Conservation (phyloP, 2,113 vertebrate species). For the Puntigrus tetrazona region DNA sequence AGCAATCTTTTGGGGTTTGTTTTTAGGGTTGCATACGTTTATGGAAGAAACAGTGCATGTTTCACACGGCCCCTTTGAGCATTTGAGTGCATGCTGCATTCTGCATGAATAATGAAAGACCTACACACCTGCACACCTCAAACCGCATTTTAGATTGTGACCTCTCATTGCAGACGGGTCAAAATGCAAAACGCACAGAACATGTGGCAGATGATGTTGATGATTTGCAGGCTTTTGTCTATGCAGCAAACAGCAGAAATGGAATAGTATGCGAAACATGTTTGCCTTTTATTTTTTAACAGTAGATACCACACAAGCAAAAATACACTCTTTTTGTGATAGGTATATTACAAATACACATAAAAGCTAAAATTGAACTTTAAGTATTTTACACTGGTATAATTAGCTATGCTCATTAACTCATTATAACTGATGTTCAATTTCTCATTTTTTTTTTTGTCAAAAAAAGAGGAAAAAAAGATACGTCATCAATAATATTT, state of each 20-base stretch:
- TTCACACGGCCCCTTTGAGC: neutral
- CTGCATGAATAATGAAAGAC: conserved; percentile 11
- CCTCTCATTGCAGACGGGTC: neutral
- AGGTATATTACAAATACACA: too few relatives aligned
- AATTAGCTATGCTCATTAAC: too few relatives aligned
- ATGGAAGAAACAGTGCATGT: neutral
- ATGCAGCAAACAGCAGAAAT: neutral
- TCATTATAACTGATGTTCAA: too few relatives aligned
- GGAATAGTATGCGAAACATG: neutral
- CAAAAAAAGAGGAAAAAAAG: too few relatives aligned
- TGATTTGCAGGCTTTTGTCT: neutral
- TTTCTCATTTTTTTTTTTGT: too few relatives aligned
- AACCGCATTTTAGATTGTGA: neutral
- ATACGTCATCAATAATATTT: too few relatives aligned
- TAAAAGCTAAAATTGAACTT: too few relatives aligned
- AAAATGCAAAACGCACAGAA: neutral
- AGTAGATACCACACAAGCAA: too few relatives aligned
- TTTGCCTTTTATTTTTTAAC: neutral
- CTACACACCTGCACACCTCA: neutral
- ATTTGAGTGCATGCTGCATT: neutral
- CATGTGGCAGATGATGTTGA: neutral
- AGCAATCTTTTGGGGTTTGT: neutral
- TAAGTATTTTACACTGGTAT: too few relatives aligned
- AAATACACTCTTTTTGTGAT: too few relatives aligned
- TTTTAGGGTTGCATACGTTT: neutral